Percentiles rank a stretch among this genome's conserved stretches.
Conservation (phyloP, 2,888 invertebrate species). For the Calameuta pallipes region DNA sequence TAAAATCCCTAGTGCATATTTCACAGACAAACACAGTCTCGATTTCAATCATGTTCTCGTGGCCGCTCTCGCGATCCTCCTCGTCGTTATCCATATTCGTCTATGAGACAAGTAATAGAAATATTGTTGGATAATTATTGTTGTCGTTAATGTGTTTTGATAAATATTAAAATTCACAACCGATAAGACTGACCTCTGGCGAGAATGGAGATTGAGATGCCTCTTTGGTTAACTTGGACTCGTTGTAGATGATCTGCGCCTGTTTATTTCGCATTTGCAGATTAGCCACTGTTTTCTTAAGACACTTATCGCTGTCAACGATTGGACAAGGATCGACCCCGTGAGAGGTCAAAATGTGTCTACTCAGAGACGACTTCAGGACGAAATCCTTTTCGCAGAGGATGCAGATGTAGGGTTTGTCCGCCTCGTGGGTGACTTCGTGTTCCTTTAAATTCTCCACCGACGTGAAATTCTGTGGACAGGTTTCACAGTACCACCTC, state of each 20-base stretch:
- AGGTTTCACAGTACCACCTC: conserved; percentile 58
- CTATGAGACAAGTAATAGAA: conserved; percentile 16
- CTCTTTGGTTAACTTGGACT: conserved; percentile 45
- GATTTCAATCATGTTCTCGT: conserved; percentile 62
- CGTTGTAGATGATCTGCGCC: conserved; percentile 39
- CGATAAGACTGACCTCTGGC: conserved; percentile 28
- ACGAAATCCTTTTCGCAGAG: conserved; percentile 69
- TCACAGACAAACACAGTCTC: conserved; percentile 68
- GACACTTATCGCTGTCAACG: conserved; percentile 56
- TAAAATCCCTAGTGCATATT: conserved; percentile 67
- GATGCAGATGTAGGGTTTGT: conserved; percentile 67
- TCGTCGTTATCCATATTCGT: conserved; percentile 45
- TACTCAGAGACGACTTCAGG: conserved; percentile 66
- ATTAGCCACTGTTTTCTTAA: conserved; percentile 45
- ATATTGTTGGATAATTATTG: not conserved
- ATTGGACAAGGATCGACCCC: conserved; percentile 67
- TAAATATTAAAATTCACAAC: not conserved
- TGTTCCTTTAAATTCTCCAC: conserved; percentile 56
- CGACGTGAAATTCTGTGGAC: conserved; percentile 54
- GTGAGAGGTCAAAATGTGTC: conserved; percentile 69
- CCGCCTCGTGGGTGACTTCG: conserved; percentile 52
- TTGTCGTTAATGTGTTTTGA: not conserved
- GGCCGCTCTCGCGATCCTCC: conserved; percentile 52
- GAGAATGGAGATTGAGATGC: conserved; percentile 39
- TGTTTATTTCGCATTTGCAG: conserved; percentile 19